Evolutionary conservation across 2,888 invertebrate species (phyloP).

Genomic region (Megalurothrips usitatus): DNA sequence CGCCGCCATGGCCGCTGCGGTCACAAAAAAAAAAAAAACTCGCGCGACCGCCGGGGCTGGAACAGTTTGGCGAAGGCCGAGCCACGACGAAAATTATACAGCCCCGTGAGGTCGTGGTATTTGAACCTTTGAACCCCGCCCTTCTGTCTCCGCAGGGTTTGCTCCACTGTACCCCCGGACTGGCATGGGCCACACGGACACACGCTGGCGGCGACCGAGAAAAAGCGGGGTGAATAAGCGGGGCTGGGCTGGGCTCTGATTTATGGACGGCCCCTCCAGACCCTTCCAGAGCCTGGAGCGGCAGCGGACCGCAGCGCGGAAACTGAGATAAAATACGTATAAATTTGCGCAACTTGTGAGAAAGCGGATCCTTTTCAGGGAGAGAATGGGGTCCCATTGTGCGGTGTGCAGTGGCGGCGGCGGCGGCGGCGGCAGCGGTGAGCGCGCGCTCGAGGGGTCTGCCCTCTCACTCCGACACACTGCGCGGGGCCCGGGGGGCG

Average conservation of each 20-base stretch:
- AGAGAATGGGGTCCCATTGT: slow-evolving; percentile 7
- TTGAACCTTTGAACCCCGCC: too few relatives aligned
- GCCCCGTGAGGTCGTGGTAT: too few relatives aligned
- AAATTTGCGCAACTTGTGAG: slow-evolving; percentile 24
- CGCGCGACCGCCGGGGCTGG: too few relatives aligned
- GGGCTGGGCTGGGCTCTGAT: neutral
- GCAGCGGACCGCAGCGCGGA: neutral
- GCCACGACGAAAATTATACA: too few relatives aligned
- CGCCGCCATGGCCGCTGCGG: too few relatives aligned
- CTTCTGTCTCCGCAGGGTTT: too few relatives aligned
- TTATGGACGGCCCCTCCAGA: neutral
- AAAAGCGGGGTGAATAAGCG: too few relatives aligned
- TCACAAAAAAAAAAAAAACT: too few relatives aligned
- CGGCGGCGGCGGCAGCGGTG: neutral
- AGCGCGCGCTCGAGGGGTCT: neutral
- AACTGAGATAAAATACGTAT: slow-evolving; percentile 27
- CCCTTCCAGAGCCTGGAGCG: neutral
- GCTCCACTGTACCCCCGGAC: too few relatives aligned
- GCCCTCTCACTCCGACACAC: neutral
- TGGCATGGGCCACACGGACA: neutral
- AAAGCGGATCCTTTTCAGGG: slow-evolving; percentile 17
- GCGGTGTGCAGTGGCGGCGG: neutral
- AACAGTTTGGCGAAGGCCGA: too few relatives aligned
- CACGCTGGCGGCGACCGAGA: neutral
- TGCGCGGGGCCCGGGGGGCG: too few relatives aligned